A percentile compares a stretch with the other conserved stretches of the same genome.
Conservation (phyloP, 2,797 vertebrate species). For the Atherinosoma microstoma region DNA sequence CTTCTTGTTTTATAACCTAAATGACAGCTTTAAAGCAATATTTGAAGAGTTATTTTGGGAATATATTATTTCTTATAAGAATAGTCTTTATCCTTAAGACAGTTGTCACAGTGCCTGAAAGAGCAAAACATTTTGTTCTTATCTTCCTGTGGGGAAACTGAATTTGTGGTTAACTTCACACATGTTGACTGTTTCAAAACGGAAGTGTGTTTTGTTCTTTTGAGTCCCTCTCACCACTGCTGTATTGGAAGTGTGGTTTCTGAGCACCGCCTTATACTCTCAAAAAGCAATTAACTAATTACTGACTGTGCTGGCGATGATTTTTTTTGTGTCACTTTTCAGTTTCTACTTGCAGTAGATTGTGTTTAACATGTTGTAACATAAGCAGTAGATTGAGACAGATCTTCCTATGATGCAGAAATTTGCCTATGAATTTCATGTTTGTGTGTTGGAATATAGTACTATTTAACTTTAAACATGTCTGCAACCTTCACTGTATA, state of each 20-base stretch:
- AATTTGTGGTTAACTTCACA: neutral
- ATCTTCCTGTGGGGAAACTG: conserved; percentile 31
- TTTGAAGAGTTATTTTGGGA: conserved; percentile 6
- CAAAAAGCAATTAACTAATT: conserved; percentile 18
- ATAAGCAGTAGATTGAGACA: neutral
- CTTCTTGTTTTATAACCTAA: conserved; percentile 13
- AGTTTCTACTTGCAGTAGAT: conserved; percentile 7
- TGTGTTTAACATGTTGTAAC: conserved; percentile 1
- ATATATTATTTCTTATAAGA: neutral
- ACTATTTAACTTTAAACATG: neutral
- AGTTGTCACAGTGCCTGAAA: neutral
- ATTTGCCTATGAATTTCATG: conserved; percentile 1
- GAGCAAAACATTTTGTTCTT: neutral
- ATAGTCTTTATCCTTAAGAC: neutral
- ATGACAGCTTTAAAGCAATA: conserved; percentile 39
- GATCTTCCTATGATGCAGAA: neutral
- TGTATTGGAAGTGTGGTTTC: neutral
- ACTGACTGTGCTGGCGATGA: conserved; percentile 2
- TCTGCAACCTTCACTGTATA: conserved; percentile 8
- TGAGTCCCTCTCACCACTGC: neutral
- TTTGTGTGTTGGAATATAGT: neutral
- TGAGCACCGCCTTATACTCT: conserved; percentile 68
- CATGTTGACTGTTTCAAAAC: neutral
- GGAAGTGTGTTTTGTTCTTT: neutral
- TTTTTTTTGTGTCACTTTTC: neutral